phyloP scores from a whole-genome alignment of 2,113 vertebrate genomes.

The Fukomys damarensis region DNA sequence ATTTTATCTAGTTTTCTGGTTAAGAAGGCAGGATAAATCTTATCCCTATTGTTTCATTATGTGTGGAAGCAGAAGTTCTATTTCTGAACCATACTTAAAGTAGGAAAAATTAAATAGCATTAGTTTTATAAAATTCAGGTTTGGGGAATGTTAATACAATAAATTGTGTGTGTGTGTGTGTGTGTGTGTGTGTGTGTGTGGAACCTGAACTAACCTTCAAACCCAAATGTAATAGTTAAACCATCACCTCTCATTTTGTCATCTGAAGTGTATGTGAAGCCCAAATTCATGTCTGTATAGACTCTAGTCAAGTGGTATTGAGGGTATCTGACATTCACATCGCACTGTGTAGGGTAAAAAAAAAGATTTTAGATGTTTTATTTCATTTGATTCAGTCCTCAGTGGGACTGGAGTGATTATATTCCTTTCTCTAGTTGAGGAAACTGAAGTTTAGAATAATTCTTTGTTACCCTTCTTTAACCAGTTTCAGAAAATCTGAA shows the following conservation, averaged over 20 bases:
- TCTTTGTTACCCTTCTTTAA: not conserved
- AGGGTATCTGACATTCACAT: not conserved
- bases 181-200: not conserved
- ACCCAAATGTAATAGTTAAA: not conserved
- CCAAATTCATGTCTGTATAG: not conserved
- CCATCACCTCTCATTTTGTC: not conserved
- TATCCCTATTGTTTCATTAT: not conserved
- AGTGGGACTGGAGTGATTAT: not conserved
- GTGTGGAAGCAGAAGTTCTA: not conserved
- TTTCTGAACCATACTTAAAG: slow-evolving; percentile 31
- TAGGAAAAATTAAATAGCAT: slow-evolving; percentile 13
- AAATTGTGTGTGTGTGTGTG: not conserved
- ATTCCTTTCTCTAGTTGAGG: not conserved
- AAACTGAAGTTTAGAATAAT: not conserved
- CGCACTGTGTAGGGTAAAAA: not conserved
- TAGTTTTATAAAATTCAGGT: not conserved
- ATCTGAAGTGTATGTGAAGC: not conserved
- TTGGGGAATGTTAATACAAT: not conserved
- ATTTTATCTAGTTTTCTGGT: slow-evolving; percentile 16
- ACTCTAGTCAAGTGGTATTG: not conserved
- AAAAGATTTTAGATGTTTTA: not conserved
- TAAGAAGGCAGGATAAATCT: not conserved
- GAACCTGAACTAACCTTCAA: not conserved
- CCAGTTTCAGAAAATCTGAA: not conserved
- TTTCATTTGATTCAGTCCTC: not conserved